Base-by-base conservation (phyloP, 2,797 vertebrate species). In the Podarcis siculus region DNA sequence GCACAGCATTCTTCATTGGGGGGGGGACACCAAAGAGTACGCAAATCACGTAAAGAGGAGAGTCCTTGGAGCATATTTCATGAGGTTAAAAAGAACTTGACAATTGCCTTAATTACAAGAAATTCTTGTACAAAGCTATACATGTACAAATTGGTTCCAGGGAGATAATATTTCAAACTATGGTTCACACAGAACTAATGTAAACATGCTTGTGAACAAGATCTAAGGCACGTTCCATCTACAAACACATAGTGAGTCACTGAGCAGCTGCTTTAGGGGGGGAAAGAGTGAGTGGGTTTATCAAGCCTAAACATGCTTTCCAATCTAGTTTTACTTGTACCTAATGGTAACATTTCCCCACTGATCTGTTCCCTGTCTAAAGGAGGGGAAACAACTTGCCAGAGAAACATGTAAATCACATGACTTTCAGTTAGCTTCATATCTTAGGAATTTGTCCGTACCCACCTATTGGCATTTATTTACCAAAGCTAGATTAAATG, bases 101-200 rank as follows among this genome's bases (percentile, higher is more conserved):
- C 0, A 4, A 7, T 21, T 86, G 27, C n/a, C 87, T 90, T 13
- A 69, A 82, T 83, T 90, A 27, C 32, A 83, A 55, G 6, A 92
- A 89, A 83, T 67, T 89, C 25, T 90, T 71, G 19, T 87, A 78
- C 61, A 91, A 91, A 93, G 5, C 30, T 81, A 23, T 49, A 81
- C 19, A 2, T 87, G 0, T 27, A 49, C 1, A 86, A n/a, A 19
- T 77, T 93, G 2, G 8, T 91, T 91, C 67, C 55, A 91, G 42
- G 67, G 87, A 67, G 4, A 83, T 75, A 85, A 25, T 66, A 0
- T 83, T 92, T 91, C 80, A 85, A 92, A 71, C 13, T 82, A 49
- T 0, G 0, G 9, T 30, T 92, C 21, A 66, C 58, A 72, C 21
- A 81, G 0, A 4, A 21, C 4, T 79, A 88, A 75, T 39, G 2